Evolutionary conservation across 2,113 vertebrate genomes (phyloP), one percentile per base, ranked within the genome.

Genomic region (Tauraco erythrolophus): DNA sequence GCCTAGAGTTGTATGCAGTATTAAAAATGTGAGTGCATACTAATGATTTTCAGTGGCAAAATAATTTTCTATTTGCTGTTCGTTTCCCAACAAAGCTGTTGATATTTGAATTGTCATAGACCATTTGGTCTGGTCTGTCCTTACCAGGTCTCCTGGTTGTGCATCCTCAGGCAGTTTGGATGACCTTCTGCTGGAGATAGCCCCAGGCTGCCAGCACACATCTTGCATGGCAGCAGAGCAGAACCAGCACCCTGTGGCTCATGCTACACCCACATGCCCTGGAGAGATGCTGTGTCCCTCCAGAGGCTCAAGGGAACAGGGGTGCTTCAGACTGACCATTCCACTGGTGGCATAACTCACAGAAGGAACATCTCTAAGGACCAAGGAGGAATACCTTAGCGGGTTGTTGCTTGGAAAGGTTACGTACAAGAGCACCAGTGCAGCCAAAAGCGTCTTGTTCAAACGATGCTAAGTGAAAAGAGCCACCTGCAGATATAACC

Each of bases 261-360:
- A 41, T 21, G 11, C n/a, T 43, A 14, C 41, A 45, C 7, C 9
- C 31, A 4, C 6, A 33, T 0, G 0, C 23, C 37, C 50, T 25
- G 41, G 33, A 64, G 56, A 43, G 12, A 30, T 51, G 70, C 43
- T 25, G 12, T 24, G 19, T 69, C 50, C 58, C 23, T 65, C 28
- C 57, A 31, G 9, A 64, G 22, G 30, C 37, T 87, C 54, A 16
- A 71, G 33, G 19, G 21, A 58, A 64, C 24, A 39, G 28, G 31
- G 17, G 3, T 72, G 15, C 43, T 33, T 50, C 64, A 70, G 21
- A 22, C 56, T 62, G 39, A n/a, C 56, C 6, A 5, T 72, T 39
- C 33, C 23, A 53, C 33, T 51, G 8, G 24, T 53, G 28, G 3
- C 8, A 5, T 58, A 72, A 65, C 58, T 72, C 37, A 21, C 10